Percentiles rank a stretch among this genome's conserved stretches.
Conservation (phyloP, 2,888 invertebrate genomes). For the Platycheirus albimanus region DNA sequence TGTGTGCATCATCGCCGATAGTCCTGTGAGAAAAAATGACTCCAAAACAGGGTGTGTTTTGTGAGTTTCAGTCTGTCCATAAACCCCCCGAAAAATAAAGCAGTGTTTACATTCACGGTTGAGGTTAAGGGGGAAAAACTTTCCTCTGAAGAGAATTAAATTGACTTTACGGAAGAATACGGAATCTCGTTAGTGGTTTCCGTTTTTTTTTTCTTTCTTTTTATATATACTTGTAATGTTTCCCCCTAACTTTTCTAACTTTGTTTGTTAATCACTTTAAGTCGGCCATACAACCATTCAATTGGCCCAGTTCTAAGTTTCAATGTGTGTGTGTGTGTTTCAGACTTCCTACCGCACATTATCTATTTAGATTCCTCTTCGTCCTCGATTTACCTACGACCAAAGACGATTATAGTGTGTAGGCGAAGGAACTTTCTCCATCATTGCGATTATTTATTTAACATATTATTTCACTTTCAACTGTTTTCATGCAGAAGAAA, state of each 20-base stretch:
- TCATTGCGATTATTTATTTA: slow-evolving; percentile 63
- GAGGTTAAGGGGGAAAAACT: background rate
- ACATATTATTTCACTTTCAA: slow-evolving; percentile 68
- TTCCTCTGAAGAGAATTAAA: slow-evolving; percentile 13
- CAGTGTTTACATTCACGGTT: slow-evolving; percentile 23
- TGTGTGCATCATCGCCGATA: slow-evolving; percentile 49
- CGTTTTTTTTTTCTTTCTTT: background rate
- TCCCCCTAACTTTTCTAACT: slow-evolving; percentile 35
- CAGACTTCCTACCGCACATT: slow-evolving; percentile 20
- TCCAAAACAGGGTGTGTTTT: slow-evolving; percentile 57
- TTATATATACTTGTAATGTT: too few relatives aligned
- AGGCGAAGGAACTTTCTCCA: slow-evolving; percentile 51
- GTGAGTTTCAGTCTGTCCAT: slow-evolving; percentile 48
- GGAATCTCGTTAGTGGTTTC: slow-evolving; percentile 55
- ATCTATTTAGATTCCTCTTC: slow-evolving; percentile 19
- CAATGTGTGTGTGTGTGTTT: background rate
- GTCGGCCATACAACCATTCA: slow-evolving; percentile 43
- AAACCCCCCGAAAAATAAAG: too few relatives aligned
- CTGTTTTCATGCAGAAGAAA: slow-evolving; percentile 39
- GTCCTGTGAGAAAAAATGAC: slow-evolving; percentile 49
- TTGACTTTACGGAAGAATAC: background rate
- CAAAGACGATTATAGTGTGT: too few relatives aligned
- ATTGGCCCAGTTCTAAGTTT: slow-evolving; percentile 47
- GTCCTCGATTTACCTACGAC: background rate
- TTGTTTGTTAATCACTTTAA: slow-evolving; percentile 62